These are phyloP conservation scores for Antechinus stuartii DNA, from an alignment of 2,113 vertebrate species.

Conservation along the genomic window DNA sequence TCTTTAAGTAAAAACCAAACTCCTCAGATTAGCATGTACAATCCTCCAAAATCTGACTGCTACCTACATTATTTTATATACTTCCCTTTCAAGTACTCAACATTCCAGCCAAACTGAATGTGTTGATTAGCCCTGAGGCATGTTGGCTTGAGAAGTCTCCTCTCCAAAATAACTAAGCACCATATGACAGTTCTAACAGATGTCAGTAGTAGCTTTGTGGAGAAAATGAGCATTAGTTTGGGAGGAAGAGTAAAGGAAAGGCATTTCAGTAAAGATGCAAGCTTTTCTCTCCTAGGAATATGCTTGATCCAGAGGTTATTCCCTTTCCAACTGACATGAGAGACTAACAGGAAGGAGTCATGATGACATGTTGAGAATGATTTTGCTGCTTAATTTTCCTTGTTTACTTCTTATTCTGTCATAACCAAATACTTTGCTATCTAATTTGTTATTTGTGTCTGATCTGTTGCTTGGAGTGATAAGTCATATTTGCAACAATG, in stretches of 20 bases:
- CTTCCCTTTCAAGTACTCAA: background rate
- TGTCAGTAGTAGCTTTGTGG: background rate
- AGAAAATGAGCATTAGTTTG: background rate
- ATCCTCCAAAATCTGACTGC: background rate
- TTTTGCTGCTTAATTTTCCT: background rate
- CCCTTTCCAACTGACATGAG: background rate
- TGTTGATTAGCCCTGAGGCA: background rate
- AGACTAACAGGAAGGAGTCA: background rate
- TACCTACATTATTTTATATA: background rate
- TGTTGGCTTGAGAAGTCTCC: background rate
- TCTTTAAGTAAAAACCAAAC: background rate
- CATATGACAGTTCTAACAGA: background rate
- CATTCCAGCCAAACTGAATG: background rate
- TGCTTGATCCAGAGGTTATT: background rate
- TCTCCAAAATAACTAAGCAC: background rate
- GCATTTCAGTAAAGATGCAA: background rate
- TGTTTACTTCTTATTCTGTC: background rate
- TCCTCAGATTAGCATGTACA: background rate
- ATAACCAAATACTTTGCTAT: background rate
- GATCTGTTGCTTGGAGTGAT: background rate
- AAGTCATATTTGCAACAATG: background rate
- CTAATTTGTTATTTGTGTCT: background rate
- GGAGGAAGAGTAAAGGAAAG: background rate
- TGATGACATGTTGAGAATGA: background rate
- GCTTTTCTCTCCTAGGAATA: background rate